Evolutionary conservation across 2,113 vertebrate species (phyloP).

Genomic region (Saccopteryx bilineata): DNA sequence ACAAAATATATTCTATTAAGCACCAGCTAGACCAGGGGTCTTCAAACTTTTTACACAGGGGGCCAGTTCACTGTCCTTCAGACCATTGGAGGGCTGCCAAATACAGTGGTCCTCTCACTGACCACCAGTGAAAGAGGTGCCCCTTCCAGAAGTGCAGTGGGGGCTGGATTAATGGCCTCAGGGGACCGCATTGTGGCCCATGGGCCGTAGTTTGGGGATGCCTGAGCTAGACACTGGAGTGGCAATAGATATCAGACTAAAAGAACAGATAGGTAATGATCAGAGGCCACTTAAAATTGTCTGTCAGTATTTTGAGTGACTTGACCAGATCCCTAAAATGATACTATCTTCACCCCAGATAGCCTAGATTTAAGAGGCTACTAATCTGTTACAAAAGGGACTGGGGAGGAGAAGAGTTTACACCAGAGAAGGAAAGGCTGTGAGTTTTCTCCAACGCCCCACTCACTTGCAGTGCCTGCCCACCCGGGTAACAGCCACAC

Average conservation of each 20-base stretch:
- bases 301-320: constrained; percentile 19
- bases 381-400: neutral
- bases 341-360: neutral
- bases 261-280: neutral
- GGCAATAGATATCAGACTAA: neutral
- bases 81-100: no score
- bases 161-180: no score
- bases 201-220: no score
- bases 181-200: no score
- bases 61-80: no score
- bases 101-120: no score
- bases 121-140: no score
- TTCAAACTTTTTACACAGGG: no score
- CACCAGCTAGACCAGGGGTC: neutral
- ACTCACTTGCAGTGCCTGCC: rapidly evolving
- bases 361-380: neutral
- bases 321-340: neutral
- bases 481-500: neutral
- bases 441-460: rapidly evolving
- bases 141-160: no score
- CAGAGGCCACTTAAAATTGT: neutral
- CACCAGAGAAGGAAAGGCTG: neutral
- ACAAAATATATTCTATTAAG: neutral
- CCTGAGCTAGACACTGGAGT: neutral
- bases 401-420: neutral